These are phyloP conservation scores for Polyommatus icarus DNA, from an alignment of 2,888 invertebrate genomes.

Conservation along the genomic window DNA sequence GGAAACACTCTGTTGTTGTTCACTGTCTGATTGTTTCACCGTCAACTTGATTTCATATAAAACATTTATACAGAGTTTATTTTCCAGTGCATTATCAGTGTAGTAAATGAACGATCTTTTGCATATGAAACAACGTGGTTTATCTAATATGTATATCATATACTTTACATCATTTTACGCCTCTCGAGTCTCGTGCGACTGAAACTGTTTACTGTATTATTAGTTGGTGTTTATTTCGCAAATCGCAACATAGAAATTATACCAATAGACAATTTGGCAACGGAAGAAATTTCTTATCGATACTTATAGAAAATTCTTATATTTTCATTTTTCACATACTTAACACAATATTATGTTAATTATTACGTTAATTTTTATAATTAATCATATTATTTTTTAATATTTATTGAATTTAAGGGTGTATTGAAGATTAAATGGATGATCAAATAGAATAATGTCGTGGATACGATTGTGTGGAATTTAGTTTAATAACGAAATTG, in stretches of 20 bases:
- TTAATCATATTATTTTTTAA: no score
- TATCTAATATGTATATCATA: not conserved
- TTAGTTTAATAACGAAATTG: constrained; percentile 40
- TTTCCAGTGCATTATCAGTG: not conserved
- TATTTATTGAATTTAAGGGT: no score
- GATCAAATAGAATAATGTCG: not conserved
- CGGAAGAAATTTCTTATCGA: no score
- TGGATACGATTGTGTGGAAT: not conserved
- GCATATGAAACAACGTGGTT: not conserved
- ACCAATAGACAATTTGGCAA: no score
- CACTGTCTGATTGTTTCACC: constrained; percentile 7
- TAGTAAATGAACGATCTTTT: constrained; percentile 5
- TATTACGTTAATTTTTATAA: no score
- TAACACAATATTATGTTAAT: no score
- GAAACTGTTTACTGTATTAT: not conserved
- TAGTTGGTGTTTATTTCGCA: not conserved
- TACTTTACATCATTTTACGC: not conserved
- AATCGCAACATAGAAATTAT: not conserved
- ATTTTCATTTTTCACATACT: no score
- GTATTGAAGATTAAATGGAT: not conserved
- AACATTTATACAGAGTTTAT: not conserved
- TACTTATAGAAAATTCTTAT: no score
- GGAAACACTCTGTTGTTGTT: constrained; percentile 10
- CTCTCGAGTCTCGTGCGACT: not conserved
- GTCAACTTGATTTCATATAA: not conserved